Base-by-base conservation (phyloP, 2,888 invertebrate genomes). In the Dyspetes luteomarginatus region DNA sequence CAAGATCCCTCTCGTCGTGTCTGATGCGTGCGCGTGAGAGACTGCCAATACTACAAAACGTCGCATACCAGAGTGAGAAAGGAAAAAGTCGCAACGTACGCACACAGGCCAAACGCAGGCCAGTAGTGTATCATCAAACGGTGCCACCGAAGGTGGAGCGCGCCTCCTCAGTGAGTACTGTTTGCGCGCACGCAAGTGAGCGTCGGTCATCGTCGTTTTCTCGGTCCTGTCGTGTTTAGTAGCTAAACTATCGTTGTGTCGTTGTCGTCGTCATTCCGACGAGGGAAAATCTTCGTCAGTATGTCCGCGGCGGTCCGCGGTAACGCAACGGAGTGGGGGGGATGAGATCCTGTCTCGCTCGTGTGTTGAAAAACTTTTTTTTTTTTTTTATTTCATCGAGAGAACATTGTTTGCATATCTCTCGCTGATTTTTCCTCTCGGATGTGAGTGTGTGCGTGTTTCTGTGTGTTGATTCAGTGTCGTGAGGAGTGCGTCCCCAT, bases 301-400 rank as follows among this genome's bases (percentile, higher is more conserved):
- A 78, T 82, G 81, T 83, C 81, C 82, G 83, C 83, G 83, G 82
- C 80, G 78, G 65, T 81, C 82, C 82, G 82, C 84, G 84, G 79
- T 75, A 80, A 79, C 78, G 79, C 75, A 84, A 81, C 62, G 58
- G 19, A 24, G 73, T 28, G 4, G 58, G 9, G 69, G 9, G 41
- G 17, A n/a, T n/a, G 28, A 2, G 2, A 17, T 7, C 3, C 48
- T 58, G 15, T 30, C 30, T 45, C 30, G 64, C 64, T 19, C n/a
- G n/a, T n/a, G n/a, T 43, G 52, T 56, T 43, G 65, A 12, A 55
- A 24, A 50, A 15, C n/a, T 15, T n/a, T n/a, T n/a, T n/a, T n/a
- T n/a, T n/a, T n/a, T n/a, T n/a, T n/a, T n/a, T n/a, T n/a, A n/a
- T n/a, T 41, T 12, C 15, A 30, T 24, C 64, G 43, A 28, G 19